phyloP scores from a whole-genome alignment of 2,888 invertebrate genomes.

The Dryomyza anilis region DNA sequence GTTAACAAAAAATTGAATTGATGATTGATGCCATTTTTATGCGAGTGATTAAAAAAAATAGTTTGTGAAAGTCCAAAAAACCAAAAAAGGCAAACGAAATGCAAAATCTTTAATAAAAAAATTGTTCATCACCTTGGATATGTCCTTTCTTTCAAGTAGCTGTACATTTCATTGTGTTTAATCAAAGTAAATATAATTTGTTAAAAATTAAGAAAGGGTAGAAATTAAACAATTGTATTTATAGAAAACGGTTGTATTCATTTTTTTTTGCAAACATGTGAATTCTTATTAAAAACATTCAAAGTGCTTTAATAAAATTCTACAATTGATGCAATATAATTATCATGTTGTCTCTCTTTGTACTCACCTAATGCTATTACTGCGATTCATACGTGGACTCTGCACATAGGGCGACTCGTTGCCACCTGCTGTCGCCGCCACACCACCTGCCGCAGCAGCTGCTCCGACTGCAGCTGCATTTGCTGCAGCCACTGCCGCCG shows the following conservation, averaged over 20 bases:
- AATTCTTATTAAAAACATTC: background rate
- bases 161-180: constrained; percentile 56
- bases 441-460: constrained; percentile 31
- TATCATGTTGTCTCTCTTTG: background rate
- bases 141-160: constrained; percentile 92
- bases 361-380: constrained; percentile 89
- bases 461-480: constrained; percentile 22
- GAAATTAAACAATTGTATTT: too few relatives aligned
- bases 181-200: background rate
- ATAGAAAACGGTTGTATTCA: too few relatives aligned
- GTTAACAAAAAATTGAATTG: too few relatives aligned
- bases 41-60: too few relatives aligned
- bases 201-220: background rate
- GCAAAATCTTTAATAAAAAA: background rate
- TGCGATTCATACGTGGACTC: constrained; percentile 76
- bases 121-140: constrained; percentile 74
- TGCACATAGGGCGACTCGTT: constrained; percentile 63
- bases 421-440: constrained; percentile 35
- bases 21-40: too few relatives aligned
- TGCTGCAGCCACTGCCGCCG: constrained; percentile 36
- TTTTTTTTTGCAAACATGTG: background rate
- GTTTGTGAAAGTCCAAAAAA: too few relatives aligned
- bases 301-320: background rate
- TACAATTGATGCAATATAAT: background rate
- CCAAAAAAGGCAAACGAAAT: background rate